phyloP scores from a whole-genome alignment of 2,888 invertebrate species.

The Caenorhabditis zanzibari region DNA sequence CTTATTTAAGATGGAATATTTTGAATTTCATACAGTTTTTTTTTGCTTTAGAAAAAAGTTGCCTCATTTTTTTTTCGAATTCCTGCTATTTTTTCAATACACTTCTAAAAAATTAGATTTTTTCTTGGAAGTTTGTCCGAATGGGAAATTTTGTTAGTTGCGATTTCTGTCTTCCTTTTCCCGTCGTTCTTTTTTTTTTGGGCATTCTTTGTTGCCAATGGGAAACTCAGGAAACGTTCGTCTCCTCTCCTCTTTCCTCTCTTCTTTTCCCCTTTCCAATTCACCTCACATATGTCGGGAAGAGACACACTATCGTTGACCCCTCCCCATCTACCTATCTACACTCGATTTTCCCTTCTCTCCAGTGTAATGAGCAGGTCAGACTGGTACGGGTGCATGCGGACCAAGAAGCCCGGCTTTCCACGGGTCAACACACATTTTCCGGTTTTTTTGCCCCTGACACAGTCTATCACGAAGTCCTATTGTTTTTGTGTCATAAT shows the following conservation, averaged over 20 bases:
- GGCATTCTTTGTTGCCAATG: constrained; percentile 1
- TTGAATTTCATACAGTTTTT: neutral
- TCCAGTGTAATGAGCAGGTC: constrained; percentile 45
- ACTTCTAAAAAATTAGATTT: neutral
- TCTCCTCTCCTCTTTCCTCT: neutral
- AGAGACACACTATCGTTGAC: constrained; percentile 46
- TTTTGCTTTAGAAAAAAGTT: neutral
- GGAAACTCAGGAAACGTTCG: constrained; percentile 45
- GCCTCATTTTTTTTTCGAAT: no score
- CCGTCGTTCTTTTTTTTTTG: neutral
- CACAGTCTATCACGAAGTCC: constrained; percentile 1
- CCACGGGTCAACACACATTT: constrained; percentile 26
- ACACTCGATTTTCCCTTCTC: constrained; percentile 13
- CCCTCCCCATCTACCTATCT: constrained; percentile 12
- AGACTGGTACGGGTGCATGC: constrained; percentile 35
- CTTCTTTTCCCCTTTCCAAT: constrained; percentile 13
- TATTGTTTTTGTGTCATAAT: constrained; percentile 18
- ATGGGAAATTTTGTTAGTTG: neutral
- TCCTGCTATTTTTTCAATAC: no score
- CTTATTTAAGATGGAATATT: neutral
- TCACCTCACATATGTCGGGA: neutral
- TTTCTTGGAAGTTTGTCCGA: neutral
- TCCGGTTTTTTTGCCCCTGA: neutral
- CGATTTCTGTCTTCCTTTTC: neutral
- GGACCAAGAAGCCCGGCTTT: constrained; percentile 23